phyloP scores from a whole-genome alignment of 2,888 invertebrate genomes.

The Psylliodes chrysocephalus region DNA sequence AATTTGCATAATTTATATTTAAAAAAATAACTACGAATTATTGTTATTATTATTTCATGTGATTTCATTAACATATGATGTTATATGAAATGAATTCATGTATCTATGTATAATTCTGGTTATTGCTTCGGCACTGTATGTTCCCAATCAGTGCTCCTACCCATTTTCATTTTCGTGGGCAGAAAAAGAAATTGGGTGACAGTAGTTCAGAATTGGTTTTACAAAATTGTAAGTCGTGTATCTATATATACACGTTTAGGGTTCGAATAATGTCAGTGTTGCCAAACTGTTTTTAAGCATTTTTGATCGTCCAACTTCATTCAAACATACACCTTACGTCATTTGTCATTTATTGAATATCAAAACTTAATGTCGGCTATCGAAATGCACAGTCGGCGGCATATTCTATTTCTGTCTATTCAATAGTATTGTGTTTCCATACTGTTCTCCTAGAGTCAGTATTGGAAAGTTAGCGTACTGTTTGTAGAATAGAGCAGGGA shows the following conservation, averaged over 20 bases:
- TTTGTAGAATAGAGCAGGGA: too few relatives aligned
- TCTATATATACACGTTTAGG: constrained; percentile 37
- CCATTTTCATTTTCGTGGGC: constrained; percentile 63
- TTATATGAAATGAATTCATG: constrained; percentile 63
- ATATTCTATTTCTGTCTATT: too few relatives aligned
- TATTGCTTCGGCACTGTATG: constrained; percentile 60
- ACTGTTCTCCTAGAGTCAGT: too few relatives aligned
- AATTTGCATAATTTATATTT: constrained; percentile 46
- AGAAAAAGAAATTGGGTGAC: constrained; percentile 61
- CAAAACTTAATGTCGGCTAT: too few relatives aligned
- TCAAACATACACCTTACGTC: too few relatives aligned
- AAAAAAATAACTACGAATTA: constrained; percentile 59
- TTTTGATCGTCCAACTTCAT: too few relatives aligned
- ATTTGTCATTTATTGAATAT: too few relatives aligned
- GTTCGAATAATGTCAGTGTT: constrained; percentile 34
- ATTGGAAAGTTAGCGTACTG: too few relatives aligned
- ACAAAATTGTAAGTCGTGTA: constrained; percentile 44
- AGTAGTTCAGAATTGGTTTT: constrained; percentile 63
- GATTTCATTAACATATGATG: constrained; percentile 60
- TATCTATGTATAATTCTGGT: constrained; percentile 61
- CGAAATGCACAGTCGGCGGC: too few relatives aligned
- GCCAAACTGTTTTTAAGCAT: constrained; percentile 31
- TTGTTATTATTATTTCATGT: constrained; percentile 58
- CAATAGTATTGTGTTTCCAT: too few relatives aligned
- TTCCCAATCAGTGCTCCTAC: constrained; percentile 55